A percentile compares a stretch with the other conserved stretches of the same genome.
These are phyloP conservation scores for Apomyelois bistriatella DNA, from an alignment of 2,888 invertebrate genomes.

Conservation along the genomic window DNA sequence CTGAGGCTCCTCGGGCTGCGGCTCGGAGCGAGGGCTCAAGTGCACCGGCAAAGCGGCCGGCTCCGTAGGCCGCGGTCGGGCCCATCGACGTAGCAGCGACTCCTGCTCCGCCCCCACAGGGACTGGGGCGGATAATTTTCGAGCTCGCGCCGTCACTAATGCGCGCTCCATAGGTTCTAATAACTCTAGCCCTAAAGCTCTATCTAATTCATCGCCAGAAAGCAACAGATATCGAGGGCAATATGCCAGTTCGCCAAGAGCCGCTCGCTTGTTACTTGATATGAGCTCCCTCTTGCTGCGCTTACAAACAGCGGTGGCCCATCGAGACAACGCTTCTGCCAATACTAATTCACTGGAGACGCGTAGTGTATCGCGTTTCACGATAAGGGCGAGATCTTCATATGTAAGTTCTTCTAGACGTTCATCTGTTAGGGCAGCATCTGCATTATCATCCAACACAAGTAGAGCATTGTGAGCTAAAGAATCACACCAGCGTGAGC, in stretches of 20 bases:
- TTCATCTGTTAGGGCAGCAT: constrained; percentile 60
- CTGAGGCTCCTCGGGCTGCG: constrained; percentile 49
- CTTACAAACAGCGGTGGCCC: constrained; percentile 69
- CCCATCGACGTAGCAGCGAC: constrained; percentile 64
- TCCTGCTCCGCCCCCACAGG: constrained; percentile 72
- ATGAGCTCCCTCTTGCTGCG: constrained; percentile 64
- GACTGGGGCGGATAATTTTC: constrained; percentile 62
- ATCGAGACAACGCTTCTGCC: constrained; percentile 81
- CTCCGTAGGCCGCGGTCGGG: constrained; percentile 57
- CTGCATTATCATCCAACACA: constrained; percentile 67
- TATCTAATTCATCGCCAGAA: constrained; percentile 82
- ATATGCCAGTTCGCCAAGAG: constrained; percentile 77
- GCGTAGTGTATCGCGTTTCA: constrained; percentile 83
- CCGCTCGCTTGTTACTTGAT: constrained; percentile 64
- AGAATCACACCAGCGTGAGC: constrained; percentile 78
- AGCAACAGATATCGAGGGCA: constrained; percentile 84
- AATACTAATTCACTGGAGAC: constrained; percentile 82
- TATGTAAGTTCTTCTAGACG: constrained; percentile 80
- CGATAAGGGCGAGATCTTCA: constrained; percentile 82
- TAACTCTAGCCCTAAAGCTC: constrained; percentile 68
- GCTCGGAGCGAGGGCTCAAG: constrained; percentile 64
- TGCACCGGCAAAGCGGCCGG: constrained; percentile 68
- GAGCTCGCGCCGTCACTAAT: constrained; percentile 62
- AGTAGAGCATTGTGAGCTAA: constrained; percentile 84
- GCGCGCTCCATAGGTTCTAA: constrained; percentile 71